These are phyloP conservation scores for Psophia crepitans DNA, from an alignment of 2,113 vertebrate genomes.

Conservation along the genomic window DNA sequence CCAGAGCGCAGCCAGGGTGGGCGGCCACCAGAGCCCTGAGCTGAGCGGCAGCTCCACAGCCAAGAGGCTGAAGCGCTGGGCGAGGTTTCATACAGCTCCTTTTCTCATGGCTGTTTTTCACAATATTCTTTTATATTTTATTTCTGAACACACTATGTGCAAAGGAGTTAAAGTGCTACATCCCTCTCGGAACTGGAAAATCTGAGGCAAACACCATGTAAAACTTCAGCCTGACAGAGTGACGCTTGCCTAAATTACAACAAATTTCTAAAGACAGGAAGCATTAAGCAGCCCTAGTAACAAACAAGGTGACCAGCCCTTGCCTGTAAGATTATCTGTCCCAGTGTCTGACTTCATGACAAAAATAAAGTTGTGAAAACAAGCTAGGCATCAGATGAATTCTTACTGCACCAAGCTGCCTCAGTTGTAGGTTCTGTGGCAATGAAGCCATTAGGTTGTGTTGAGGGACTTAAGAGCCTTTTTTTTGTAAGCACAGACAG, in stretches of 20 bases:
- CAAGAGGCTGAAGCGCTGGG: not conserved
- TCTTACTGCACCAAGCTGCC: not conserved
- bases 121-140: not conserved
- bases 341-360: not conserved
- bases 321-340: not conserved
- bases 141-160: not conserved
- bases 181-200: not conserved
- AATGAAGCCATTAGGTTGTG: not conserved
- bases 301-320: not conserved
- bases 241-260: not conserved
- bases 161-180: not conserved
- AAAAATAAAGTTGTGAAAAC: not conserved
- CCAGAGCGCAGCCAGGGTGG: not conserved
- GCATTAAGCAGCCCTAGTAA: not conserved
- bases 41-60: not conserved
- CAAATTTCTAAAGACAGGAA: not conserved
- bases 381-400: not conserved
- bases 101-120: not conserved
- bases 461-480: not conserved
- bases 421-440: not conserved
- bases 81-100: not conserved
- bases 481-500: not conserved
- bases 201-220: not conserved
- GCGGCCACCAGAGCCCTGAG: not conserved
- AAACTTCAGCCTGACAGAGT: not conserved